These are phyloP conservation scores for Poliocrania exsul DNA, from an alignment of 2,797 vertebrate species.

Conservation along the genomic window DNA sequence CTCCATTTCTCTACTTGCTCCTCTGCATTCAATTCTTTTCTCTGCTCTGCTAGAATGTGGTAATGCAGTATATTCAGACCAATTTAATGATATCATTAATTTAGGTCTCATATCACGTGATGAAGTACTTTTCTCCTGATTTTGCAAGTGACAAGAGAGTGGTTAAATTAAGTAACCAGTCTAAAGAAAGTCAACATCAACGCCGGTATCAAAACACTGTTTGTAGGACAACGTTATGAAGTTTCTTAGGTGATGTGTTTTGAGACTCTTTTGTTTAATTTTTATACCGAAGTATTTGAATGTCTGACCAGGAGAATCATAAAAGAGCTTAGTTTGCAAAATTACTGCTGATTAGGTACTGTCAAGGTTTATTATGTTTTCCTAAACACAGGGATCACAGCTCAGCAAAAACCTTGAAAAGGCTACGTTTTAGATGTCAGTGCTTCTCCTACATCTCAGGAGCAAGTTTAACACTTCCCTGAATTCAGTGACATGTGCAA, in stretches of 20 bases:
- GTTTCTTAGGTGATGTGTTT: not conserved
- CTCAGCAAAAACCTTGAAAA: not conserved
- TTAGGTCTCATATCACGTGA: not conserved
- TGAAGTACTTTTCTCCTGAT: not conserved
- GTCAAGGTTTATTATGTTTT: not conserved
- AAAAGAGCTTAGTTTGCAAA: not conserved
- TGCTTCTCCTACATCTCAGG: not conserved
- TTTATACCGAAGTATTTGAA: not conserved
- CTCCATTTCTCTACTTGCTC: not conserved
- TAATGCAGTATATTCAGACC: not conserved
- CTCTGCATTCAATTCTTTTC: not conserved
- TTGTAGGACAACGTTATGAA: not conserved
- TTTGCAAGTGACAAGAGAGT: not conserved
- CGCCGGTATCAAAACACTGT: not conserved
- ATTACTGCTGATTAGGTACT: not conserved
- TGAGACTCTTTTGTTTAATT: not conserved
- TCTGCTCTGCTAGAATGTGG: not conserved
- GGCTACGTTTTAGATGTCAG: not conserved
- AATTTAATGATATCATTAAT: not conserved
- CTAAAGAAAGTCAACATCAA: not conserved
- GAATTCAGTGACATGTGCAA: constrained; percentile 41
- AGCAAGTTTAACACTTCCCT: not conserved
- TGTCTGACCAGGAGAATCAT: not conserved
- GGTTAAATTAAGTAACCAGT: not conserved
- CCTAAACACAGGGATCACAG: not conserved